These are phyloP conservation scores for Lasioglossum oenotherae DNA, from an alignment of 2,888 invertebrate species.

Conservation along the genomic window DNA sequence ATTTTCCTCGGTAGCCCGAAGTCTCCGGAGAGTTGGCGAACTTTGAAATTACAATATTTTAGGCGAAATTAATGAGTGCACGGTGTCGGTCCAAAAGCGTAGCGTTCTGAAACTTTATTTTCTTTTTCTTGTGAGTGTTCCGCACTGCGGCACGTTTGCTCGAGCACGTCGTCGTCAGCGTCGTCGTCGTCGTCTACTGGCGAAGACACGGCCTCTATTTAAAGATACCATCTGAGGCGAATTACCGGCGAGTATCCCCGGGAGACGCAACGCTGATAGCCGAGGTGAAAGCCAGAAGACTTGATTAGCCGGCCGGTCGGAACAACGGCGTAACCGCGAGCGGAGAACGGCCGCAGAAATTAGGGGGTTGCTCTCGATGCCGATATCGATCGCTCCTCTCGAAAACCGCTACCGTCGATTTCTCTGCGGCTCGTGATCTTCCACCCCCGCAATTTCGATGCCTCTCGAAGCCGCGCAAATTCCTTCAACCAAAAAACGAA, in stretches of 20 bases:
- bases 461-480: background rate
- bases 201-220: slow-evolving; percentile 58
- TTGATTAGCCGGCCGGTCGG: slow-evolving; percentile 60
- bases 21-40: background rate
- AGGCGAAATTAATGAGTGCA: slow-evolving; percentile 22
- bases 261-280: slow-evolving; percentile 59
- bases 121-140: background rate
- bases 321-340: slow-evolving; percentile 55
- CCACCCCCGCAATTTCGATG: background rate
- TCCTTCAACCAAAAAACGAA: too few relatives aligned
- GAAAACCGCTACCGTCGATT: slow-evolving; percentile 32
- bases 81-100: background rate
- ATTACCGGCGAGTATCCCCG: slow-evolving; percentile 61
- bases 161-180: slow-evolving; percentile 11
- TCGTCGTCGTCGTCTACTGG: slow-evolving; percentile 14
- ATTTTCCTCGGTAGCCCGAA: background rate
- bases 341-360: slow-evolving; percentile 59
- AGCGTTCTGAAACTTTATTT: slow-evolving; percentile 14
- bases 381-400: slow-evolving; percentile 51
- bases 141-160: slow-evolving; percentile 41
- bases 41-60: slow-evolving; percentile 2
- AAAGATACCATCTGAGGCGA: slow-evolving; percentile 68
- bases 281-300: slow-evolving; percentile 58
- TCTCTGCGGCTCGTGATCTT: background rate
- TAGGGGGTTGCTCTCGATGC: slow-evolving; percentile 40